Evolutionary conservation across 2,113 vertebrate species (phyloP).

Genomic region (Tapirus terrestris): DNA sequence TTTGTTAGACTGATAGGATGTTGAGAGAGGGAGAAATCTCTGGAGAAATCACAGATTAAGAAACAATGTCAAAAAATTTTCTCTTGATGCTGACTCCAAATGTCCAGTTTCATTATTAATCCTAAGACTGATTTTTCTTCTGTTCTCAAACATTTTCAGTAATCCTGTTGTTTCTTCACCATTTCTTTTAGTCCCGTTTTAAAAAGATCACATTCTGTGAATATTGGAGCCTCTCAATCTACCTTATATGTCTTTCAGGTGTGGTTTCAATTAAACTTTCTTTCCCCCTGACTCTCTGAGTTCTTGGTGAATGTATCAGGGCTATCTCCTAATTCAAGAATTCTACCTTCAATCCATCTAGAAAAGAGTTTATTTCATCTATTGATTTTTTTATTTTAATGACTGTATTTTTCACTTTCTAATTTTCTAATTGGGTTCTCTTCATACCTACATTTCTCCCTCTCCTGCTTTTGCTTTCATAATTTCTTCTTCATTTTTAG

Average conservation of each 20-base stretch:
- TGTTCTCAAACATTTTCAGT: not conserved
- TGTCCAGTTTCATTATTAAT: conserved; percentile 20
- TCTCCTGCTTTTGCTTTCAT: not conserved
- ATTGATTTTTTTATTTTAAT: not conserved
- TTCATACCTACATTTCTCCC: not conserved
- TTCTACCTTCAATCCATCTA: not conserved
- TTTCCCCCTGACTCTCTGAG: not conserved
- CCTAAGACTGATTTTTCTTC: conserved; percentile 41
- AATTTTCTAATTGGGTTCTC: not conserved
- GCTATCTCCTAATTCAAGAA: not conserved
- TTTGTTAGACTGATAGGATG: not conserved
- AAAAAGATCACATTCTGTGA: not conserved
- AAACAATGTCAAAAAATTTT: not conserved
- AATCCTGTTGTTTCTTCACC: not conserved
- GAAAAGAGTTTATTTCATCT: conserved; percentile 14
- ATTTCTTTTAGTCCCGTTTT: not conserved
- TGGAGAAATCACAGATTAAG: not conserved
- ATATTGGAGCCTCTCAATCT: not conserved
- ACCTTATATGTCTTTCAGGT: not conserved
- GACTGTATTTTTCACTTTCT: not conserved
- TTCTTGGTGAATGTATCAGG: not conserved
- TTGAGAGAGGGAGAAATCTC: not conserved
- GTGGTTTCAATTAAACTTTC: conserved; percentile 6
- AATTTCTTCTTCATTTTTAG: not conserved
- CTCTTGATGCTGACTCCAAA: not conserved